Conservation (phyloP, 2,888 invertebrate species). For the Blastobasis lacticolella region DNA sequence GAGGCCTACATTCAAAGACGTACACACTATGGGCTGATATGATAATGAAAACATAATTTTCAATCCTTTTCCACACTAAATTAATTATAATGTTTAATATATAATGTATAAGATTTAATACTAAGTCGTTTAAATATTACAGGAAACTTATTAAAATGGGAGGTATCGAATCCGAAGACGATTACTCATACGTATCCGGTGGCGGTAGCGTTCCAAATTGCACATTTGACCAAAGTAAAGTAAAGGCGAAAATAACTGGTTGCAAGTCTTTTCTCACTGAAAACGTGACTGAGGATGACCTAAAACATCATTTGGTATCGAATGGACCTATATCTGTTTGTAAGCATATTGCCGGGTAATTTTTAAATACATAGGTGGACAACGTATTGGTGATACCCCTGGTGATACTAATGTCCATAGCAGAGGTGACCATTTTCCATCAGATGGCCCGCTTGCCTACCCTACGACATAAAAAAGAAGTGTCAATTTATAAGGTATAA, state of each 20-base stretch:
- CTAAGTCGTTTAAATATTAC: neutral
- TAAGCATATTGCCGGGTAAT: conserved; percentile 7
- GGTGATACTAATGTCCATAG: too few relatives aligned
- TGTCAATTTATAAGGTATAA: neutral
- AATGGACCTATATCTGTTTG: conserved; percentile 21
- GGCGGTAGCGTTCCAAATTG: conserved; percentile 1
- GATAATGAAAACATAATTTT: too few relatives aligned
- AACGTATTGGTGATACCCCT: too few relatives aligned
- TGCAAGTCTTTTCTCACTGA: conserved; percentile 6
- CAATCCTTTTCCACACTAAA: neutral
- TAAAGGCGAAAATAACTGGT: conserved; percentile 8
- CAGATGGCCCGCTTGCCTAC: too few relatives aligned
- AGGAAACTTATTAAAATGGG: conserved; percentile 11
- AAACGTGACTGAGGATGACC: conserved; percentile 9
- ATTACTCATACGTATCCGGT: conserved; percentile 16
- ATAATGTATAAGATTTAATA: neutral
- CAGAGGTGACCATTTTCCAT: too few relatives aligned
- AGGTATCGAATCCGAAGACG: conserved; percentile 13
- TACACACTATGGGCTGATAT: too few relatives aligned
- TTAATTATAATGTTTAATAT: neutral
- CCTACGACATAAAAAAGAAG: neutral
- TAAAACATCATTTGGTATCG: conserved; percentile 12
- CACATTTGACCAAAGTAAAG: conserved; percentile 9
- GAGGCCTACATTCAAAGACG: too few relatives aligned
- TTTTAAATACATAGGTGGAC: neutral